Percentiles rank a stretch among this genome's conserved stretches.
These are phyloP conservation scores for Laspeyria flexula DNA, from an alignment of 2,888 invertebrate genomes.

Conservation along the genomic window DNA sequence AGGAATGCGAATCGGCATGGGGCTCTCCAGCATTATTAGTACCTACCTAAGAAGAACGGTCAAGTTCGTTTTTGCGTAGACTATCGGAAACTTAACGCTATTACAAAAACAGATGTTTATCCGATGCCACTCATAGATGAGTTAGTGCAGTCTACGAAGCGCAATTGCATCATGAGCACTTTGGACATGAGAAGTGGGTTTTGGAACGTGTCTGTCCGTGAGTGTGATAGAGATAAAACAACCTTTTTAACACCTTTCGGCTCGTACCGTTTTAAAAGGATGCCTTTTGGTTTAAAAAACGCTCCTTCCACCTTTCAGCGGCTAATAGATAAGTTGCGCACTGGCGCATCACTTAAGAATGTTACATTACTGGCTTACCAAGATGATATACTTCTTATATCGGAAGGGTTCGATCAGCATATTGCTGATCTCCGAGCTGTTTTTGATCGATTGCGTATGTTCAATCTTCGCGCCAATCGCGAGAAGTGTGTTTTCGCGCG, in stretches of 20 bases:
- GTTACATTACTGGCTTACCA: background rate
- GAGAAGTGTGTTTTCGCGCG: background rate
- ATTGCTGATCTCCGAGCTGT: slow-evolving; percentile 14
- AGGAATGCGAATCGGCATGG: slow-evolving; percentile 62
- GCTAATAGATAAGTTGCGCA: background rate
- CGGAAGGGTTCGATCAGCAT: background rate
- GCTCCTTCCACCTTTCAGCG: slow-evolving; percentile 48
- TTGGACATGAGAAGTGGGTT: background rate
- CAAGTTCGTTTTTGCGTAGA: slow-evolving; percentile 5
- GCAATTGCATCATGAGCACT: background rate
- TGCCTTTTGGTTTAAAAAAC: slow-evolving; percentile 35
- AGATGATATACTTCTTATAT: background rate
- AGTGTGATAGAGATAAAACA: background rate
- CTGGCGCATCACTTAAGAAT: background rate
- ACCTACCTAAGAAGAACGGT: slow-evolving; percentile 20
- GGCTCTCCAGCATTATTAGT: slow-evolving; percentile 55
- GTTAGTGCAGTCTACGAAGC: background rate
- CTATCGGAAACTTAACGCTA: slow-evolving; percentile 49
- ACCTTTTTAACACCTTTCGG: background rate
- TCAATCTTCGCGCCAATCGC: background rate
- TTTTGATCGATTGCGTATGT: background rate
- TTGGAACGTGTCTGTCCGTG: slow-evolving; percentile 17
- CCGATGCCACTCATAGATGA: background rate
- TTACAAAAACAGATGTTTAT: slow-evolving; percentile 11
- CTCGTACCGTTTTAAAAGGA: background rate